Percentiles rank a stretch among this genome's conserved stretches.
These are phyloP conservation scores for Drymodes brunneopygia DNA, from an alignment of 2,113 vertebrate genomes.

Conservation along the genomic window DNA sequence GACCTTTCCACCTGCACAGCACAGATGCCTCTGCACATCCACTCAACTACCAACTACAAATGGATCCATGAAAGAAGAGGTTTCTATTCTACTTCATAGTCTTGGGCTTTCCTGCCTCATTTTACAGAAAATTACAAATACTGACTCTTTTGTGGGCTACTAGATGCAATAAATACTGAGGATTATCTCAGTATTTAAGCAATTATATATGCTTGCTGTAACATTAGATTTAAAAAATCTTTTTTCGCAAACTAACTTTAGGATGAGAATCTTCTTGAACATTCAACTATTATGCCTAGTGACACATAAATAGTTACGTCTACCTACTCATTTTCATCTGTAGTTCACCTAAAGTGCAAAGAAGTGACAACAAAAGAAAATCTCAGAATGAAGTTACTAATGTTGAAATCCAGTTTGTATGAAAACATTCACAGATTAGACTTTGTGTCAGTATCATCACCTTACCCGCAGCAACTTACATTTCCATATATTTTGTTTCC, in stretches of 20 bases:
- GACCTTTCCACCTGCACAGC: neutral
- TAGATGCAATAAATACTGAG: neutral
- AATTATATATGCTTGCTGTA: neutral
- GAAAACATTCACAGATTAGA: neutral
- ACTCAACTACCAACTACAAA: neutral
- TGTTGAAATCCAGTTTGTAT: neutral
- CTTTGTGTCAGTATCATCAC: neutral
- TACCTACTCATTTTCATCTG: neutral
- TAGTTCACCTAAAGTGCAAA: neutral
- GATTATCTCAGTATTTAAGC: neutral
- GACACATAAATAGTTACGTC: neutral
- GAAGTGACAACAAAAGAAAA: neutral
- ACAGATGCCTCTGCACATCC: accelerated
- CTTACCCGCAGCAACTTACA: neutral
- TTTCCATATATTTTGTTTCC: neutral
- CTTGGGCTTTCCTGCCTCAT: neutral
- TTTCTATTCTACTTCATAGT: neutral
- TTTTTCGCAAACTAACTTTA: neutral
- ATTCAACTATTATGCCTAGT: neutral
- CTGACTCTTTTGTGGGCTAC: neutral
- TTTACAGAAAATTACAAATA: neutral
- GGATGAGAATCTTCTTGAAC: neutral
- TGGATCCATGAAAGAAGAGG: neutral
- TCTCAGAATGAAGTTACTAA: neutral
- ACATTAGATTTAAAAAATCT: neutral